Evolutionary conservation across 2,113 vertebrate genomes (phyloP).

Genomic region (Bombycilla garrulus): DNA sequence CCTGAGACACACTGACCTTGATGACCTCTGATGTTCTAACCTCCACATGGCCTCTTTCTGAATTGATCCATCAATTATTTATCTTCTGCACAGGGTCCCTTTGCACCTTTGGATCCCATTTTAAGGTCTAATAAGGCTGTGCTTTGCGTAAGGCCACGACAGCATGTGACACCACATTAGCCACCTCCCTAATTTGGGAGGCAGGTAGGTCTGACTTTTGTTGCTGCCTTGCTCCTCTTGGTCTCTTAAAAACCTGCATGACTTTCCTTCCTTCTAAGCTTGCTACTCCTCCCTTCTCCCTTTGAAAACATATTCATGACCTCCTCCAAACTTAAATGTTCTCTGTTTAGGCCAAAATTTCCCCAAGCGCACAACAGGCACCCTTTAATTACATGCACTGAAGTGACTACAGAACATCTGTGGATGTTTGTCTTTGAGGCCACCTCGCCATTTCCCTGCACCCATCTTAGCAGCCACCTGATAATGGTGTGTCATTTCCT

Average conservation of each 20-base stretch:
- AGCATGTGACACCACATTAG: not conserved
- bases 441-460: not conserved
- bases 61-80: not conserved
- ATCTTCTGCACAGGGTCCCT: not conserved
- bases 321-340: not conserved
- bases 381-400: not conserved
- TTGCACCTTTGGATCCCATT: not conserved
- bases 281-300: not conserved
- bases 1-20: not conserved
- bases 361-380: not conserved
- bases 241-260: not conserved
- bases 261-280: not conserved
- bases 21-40: not conserved
- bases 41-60: not conserved
- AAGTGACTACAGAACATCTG: not conserved
- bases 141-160: fast-evolving
- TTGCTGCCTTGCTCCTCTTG: not conserved
- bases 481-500: not conserved
- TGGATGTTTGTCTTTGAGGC: not conserved
- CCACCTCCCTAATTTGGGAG: not conserved
- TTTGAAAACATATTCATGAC: not conserved
- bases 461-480: not conserved
- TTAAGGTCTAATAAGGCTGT: not conserved
- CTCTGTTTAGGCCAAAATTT: not conserved
- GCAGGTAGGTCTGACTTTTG: not conserved